These are phyloP conservation scores for Phaedon cochleariae DNA, from an alignment of 2,888 invertebrate species.

Conservation along the genomic window DNA sequence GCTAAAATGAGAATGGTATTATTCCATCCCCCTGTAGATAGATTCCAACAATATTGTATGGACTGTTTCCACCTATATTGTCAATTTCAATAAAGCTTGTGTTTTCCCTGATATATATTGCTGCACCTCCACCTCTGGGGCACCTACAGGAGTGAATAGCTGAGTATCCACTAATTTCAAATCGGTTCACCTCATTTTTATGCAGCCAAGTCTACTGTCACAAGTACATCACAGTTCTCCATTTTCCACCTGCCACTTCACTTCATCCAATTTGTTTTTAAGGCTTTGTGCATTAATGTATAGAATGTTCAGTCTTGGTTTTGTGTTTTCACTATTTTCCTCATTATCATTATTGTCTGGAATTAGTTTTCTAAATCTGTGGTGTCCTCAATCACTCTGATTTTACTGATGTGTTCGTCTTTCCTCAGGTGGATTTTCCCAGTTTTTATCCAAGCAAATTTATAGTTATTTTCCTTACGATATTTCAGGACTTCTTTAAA, in stretches of 20 bases:
- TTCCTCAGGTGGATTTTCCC: slow-evolving; percentile 1
- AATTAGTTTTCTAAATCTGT: neutral
- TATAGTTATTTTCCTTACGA: neutral
- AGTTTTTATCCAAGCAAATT: slow-evolving; percentile 1
- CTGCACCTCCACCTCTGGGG: slow-evolving; percentile 3
- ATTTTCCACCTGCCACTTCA: neutral
- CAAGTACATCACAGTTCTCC: neutral
- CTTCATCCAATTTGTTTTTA: neutral
- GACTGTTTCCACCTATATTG: slow-evolving; percentile 1
- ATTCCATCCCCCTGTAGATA: neutral
- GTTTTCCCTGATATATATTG: slow-evolving; percentile 3
- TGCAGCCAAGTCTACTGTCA: neutral
- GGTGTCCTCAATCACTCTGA: slow-evolving; percentile 7
- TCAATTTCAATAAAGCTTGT: neutral
- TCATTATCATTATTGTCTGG: neutral
- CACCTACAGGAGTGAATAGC: slow-evolving; percentile 9
- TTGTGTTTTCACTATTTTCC: neutral
- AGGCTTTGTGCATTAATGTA: slow-evolving; percentile 8
- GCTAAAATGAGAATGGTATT: too few relatives aligned
- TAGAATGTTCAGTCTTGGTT: neutral
- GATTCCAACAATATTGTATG: neutral
- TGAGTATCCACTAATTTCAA: slow-evolving; percentile 1
- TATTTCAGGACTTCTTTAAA: slow-evolving; percentile 2
- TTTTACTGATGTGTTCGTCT: neutral
- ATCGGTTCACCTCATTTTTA: slow-evolving; percentile 4